Conservation (phyloP, 2,113 vertebrate species). For the Cottus gobio region DNA sequence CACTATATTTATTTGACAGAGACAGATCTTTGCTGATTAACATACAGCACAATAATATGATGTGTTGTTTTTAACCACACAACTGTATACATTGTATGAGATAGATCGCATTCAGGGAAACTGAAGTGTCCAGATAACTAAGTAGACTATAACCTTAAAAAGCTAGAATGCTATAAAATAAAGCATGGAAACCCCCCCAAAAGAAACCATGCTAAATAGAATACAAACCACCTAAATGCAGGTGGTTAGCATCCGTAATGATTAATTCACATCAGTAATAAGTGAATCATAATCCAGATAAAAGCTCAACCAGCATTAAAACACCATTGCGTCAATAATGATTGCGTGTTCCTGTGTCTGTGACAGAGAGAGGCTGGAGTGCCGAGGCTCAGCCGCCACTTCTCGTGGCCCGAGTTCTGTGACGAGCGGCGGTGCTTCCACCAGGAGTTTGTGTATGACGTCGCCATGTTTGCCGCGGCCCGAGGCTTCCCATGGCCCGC, state of each 20-base stretch:
- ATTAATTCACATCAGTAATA: background rate
- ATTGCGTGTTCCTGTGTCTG: background rate
- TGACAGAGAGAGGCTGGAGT: constrained; percentile 68
- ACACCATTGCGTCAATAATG: background rate
- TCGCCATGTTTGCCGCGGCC: constrained; percentile 45
- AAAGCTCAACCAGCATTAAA: background rate
- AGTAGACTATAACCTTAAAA: background rate
- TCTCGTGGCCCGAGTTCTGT: constrained; percentile 67
- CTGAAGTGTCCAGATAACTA: background rate
- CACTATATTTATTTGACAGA: background rate
- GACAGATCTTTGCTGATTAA: background rate
- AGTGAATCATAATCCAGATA: background rate
- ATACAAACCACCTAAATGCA: background rate
- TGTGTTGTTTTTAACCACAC: background rate
- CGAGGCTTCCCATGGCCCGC: constrained; percentile 65
- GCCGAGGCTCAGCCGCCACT: constrained; percentile 64
- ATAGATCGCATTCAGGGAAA: too few species aligned
- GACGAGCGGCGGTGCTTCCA: constrained; percentile 58
- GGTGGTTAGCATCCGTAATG: background rate
- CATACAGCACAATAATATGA: background rate
- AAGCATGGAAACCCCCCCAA: background rate
- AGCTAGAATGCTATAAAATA: background rate
- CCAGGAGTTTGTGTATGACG: constrained; percentile 76
- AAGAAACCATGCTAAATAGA: background rate
- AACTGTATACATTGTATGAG: background rate